These are phyloP conservation scores for Sebastes hubbsi DNA, from an alignment of 2,797 vertebrate species.

Conservation along the genomic window DNA sequence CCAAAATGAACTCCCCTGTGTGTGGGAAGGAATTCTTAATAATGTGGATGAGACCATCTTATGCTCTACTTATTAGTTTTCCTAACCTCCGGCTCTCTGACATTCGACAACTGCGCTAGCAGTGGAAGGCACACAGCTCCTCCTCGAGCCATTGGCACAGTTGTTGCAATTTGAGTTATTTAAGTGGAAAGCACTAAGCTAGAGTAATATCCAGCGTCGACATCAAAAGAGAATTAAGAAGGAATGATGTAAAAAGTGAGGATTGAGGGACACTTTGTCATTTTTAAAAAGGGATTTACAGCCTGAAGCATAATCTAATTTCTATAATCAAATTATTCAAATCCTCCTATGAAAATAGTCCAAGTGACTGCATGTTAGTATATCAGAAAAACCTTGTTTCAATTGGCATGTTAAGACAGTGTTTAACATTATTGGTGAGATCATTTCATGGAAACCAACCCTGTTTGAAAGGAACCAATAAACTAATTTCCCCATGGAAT, in stretches of 20 bases:
- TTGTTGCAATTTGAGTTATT: slow-evolving; percentile 26
- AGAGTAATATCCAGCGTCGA: background rate
- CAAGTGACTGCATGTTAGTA: background rate
- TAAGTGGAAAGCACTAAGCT: slow-evolving; percentile 25
- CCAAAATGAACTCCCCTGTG: slow-evolving; percentile 11
- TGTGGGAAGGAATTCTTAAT: slow-evolving; percentile 43
- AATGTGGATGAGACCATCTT: slow-evolving; percentile 40
- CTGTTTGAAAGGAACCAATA: slow-evolving; percentile 34
- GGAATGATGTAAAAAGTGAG: background rate
- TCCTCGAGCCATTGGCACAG: slow-evolving; percentile 21
- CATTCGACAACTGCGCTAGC: slow-evolving; percentile 8
- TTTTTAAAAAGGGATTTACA: background rate
- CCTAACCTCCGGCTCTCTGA: slow-evolving; percentile 50
- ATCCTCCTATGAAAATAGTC: background rate
- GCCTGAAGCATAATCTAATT: background rate
- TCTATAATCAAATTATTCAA: background rate
- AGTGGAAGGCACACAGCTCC: slow-evolving; percentile 10
- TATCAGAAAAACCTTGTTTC: background rate
- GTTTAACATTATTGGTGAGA: background rate
- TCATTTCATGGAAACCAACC: slow-evolving; percentile 35
- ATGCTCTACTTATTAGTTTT: slow-evolving; percentile 62
- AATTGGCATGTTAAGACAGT: background rate
- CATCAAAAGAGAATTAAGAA: background rate
- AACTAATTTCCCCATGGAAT: slow-evolving; percentile 28
- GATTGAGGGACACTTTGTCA: background rate